Conservation (phyloP, 2,797 vertebrate species). For the Myotis pilosus region DNA sequence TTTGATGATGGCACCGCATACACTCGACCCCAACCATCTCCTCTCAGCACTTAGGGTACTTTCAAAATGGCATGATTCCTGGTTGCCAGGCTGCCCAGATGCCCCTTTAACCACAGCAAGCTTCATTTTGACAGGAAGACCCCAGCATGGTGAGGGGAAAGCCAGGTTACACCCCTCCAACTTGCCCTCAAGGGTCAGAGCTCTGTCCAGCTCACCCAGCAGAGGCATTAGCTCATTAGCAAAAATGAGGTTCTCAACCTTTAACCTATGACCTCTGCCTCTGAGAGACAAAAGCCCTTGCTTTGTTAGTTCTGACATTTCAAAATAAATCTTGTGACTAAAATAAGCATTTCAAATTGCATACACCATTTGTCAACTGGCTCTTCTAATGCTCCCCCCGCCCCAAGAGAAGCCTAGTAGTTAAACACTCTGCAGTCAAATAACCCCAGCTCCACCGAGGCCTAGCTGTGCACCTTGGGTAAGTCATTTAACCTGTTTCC, state of each 20-base stretch:
- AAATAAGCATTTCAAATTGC: conserved; percentile 21
- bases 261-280: background rate
- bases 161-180: background rate
- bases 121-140: background rate
- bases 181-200: background rate
- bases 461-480: background rate
- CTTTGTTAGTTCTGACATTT: conserved; percentile 26
- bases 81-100: background rate
- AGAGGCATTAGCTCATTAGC: background rate
- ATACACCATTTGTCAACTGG: background rate
- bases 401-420: background rate
- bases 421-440: background rate
- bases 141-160: background rate
- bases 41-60: background rate
- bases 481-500: background rate
- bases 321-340: conserved; percentile 50
- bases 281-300: background rate
- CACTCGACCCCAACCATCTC: background rate
- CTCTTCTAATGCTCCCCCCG: background rate
- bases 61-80: background rate
- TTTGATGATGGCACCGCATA: too few relatives aligned
- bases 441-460: background rate
- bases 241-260: background rate
- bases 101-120: background rate
- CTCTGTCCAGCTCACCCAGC: background rate